phyloP scores from a whole-genome alignment of 1,140 invertebrate species.

The Nomia melanderi region DNA sequence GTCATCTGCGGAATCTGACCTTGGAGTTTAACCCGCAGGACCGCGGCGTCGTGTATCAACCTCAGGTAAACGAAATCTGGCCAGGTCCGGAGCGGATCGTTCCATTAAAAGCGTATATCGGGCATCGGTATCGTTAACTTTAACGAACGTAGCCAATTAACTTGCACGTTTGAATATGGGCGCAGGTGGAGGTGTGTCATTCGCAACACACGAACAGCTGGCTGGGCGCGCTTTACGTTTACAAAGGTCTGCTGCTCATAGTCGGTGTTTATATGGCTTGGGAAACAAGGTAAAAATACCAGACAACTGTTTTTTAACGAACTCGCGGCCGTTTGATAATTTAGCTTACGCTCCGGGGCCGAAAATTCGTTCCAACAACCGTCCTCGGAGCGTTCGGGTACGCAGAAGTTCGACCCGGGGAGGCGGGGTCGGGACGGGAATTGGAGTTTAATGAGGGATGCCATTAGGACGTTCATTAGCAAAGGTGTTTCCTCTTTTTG shows the following conservation, averaged over 20 bases:
- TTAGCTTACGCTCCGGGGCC: not conserved
- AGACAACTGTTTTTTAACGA: not conserved
- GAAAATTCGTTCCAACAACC: constrained; percentile 8
- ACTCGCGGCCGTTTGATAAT: not conserved
- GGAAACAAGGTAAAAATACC: constrained; percentile 89
- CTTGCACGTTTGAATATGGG: constrained; percentile 57
- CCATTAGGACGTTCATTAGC: constrained; percentile 42
- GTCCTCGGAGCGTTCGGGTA: not conserved
- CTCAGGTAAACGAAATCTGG: constrained; percentile 84
- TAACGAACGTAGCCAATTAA: constrained; percentile 57
- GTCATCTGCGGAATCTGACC: constrained; percentile 91
- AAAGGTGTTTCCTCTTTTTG: constrained; percentile 29
- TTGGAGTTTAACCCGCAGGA: constrained; percentile 89
- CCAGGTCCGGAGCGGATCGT: too few species aligned
- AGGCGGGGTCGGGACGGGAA: constrained; percentile 3
- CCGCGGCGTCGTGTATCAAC: constrained; percentile 91
- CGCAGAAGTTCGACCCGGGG: not conserved
- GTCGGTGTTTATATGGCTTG: constrained; percentile 98
- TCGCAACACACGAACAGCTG: constrained; percentile 93
- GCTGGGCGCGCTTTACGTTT: constrained; percentile 92
- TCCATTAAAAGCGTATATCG: too few species aligned
- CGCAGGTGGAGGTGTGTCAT: constrained; percentile 91
- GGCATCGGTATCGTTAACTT: not conserved
- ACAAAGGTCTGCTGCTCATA: constrained; percentile 92
- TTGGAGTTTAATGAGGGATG: constrained; percentile 41